Evolutionary conservation across 2,888 invertebrate species (phyloP), one percentile per base, ranked within the genome.

Genomic region (Andrena hattorfiana): DNA sequence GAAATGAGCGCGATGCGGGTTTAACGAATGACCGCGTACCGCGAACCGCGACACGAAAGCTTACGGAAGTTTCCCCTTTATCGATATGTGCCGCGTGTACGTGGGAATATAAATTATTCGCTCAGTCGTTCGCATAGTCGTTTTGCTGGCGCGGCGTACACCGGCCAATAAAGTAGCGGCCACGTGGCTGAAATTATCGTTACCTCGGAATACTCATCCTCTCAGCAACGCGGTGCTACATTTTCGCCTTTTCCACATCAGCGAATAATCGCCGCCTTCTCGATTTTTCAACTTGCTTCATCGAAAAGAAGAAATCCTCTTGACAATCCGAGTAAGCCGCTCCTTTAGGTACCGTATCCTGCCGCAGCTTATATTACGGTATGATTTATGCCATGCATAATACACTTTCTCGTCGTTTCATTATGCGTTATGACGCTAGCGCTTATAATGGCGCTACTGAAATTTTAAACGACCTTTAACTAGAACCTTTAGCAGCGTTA

Each of bases 151-250:
- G 72, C 42, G 54, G 3, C 62, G 59, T 48, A 42, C 26, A 23
- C 48, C 16, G 23, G n/a, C 62, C 70, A 49, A 77, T 77, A 74
- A 82, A 77, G 66, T 56, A 51, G 10, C 42, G 62, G 62, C 82
- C 73, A 77, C 82, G 77, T 82, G 82, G 77, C 77, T 72, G 67
- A 51, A 77, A 77, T 82, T 28, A 83, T 73, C 77, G 62, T 48
- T 48, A 54, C 49, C 51, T 16, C 13, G 70, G 35, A 56, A 73
- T 73, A 67, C 67, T 35, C n/a, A 48, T 28, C 8, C 20, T 1
- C 49, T 2, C 30, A 5, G 16, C 13, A 30, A 49, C 62, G 28
- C 35, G 6, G 26, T 0, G 42, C 42, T 20, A 20, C 30, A 54
- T 48, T 63, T 48, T 54, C 23, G 10, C 1, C 54, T 23, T 48